A percentile compares a stretch with the other conserved stretches of the same genome.
These are phyloP conservation scores for Cremastinae sp. DNA, from an alignment of 2,888 invertebrate species.

Conservation along the genomic window DNA sequence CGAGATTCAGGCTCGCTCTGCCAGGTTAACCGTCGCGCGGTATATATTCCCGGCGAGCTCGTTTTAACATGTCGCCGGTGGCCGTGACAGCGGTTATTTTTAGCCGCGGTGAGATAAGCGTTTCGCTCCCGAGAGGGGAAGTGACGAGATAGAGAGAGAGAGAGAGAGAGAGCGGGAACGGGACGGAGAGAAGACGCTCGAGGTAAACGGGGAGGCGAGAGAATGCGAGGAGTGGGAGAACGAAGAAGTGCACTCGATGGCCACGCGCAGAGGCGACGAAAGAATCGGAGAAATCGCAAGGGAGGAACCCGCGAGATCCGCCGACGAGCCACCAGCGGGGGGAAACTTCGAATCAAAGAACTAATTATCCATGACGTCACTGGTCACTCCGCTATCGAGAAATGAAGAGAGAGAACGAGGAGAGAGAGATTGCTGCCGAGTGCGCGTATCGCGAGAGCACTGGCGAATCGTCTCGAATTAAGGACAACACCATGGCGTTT, in stretches of 20 bases:
- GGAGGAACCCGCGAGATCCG: conserved; percentile 26
- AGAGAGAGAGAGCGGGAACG: conserved; percentile 56
- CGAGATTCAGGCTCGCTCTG: conserved; percentile 38
- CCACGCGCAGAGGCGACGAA: conserved; percentile 43
- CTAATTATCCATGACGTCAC: conserved; percentile 78
- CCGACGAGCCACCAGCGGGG: conserved; percentile 59
- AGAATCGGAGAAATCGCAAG: conserved; percentile 6
- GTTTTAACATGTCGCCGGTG: conserved; percentile 79
- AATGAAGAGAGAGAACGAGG: conserved; percentile 2
- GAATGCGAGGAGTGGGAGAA: conserved; percentile 9
- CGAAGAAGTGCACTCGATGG: conserved; percentile 37
- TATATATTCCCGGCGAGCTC: conserved; percentile 52
- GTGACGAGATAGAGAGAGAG: conserved; percentile 43
- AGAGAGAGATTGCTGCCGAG: conserved; percentile 20
- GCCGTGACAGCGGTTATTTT: conserved; percentile 80
- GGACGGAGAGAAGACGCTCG: conserved; percentile 51
- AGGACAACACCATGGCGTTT: conserved; percentile 58
- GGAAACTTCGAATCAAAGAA: conserved; percentile 70
- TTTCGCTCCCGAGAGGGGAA: conserved; percentile 63
- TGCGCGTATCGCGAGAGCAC: conserved; percentile 54
- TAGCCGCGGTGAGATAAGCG: conserved; percentile 79
- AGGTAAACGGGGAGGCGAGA: conserved; percentile 30
- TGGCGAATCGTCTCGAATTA: conserved; percentile 58
- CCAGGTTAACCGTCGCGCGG: conserved; percentile 45
- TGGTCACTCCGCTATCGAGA: conserved; percentile 70